A percentile compares a stretch with the other conserved stretches of the same genome.
Conservation (phyloP, 1,140 invertebrate species). For the Ips typographus region DNA sequence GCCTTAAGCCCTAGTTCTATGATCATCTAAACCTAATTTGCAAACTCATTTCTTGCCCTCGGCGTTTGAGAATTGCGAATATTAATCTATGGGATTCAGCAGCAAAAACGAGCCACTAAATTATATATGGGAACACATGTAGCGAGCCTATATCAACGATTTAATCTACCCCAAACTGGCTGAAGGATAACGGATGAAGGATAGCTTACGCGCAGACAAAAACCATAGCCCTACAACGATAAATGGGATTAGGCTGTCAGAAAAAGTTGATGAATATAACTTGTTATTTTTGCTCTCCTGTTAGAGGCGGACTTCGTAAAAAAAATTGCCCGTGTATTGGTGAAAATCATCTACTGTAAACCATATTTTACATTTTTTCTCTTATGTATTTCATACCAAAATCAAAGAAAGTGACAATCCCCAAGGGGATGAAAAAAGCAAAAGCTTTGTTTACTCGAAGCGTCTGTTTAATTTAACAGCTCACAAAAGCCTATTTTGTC, state of each 20-base stretch:
- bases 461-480: too few species aligned
- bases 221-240: neutral
- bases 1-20: too few species aligned
- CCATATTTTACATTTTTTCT: too few species aligned
- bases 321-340: too few species aligned
- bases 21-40: too few species aligned
- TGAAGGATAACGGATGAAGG: neutral
- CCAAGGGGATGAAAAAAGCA: too few species aligned
- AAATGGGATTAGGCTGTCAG: constrained; percentile 1
- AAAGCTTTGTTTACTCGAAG: too few species aligned
- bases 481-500: too few species aligned
- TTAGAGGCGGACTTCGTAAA: too few species aligned
- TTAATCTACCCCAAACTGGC: constrained; percentile 2
- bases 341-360: too few species aligned
- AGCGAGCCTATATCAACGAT: neutral
- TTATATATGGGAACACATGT: constrained; percentile 6
- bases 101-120: neutral
- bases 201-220: constrained; percentile 4
- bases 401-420: too few species aligned
- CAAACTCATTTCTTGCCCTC: neutral
- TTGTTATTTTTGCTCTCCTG: neutral
- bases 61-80: neutral
- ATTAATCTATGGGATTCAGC: neutral
- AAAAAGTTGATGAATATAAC: constrained; percentile 4
- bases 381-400: too few species aligned